Percentiles rank a stretch among this genome's conserved stretches.
Evolutionary conservation across 1,140 invertebrate species (phyloP).

Genomic region (Caenorhabditis latens): DNA sequence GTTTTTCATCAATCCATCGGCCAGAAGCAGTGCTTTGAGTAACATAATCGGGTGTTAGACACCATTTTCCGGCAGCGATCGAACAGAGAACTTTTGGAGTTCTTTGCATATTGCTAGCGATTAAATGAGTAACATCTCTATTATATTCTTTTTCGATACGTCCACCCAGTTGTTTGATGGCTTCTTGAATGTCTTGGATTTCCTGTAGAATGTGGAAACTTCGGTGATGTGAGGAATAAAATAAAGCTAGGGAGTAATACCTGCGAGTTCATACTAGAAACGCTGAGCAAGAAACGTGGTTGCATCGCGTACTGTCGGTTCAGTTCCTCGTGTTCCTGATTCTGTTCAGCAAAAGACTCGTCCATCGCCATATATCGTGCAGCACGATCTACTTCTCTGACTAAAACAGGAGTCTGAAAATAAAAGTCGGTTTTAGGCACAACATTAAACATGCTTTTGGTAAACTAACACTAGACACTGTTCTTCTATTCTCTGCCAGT

Average conservation of each 20-base stretch:
- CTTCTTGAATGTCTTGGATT: not conserved
- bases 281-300: slow-evolving; percentile 22
- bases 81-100: slow-evolving; percentile 32
- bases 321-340: slow-evolving; percentile 4
- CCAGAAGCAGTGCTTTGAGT: not conserved
- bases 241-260: not conserved
- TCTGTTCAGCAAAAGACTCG: slow-evolving; percentile 31
- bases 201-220: slow-evolving; percentile 17
- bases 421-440: too few species aligned
- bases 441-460: too few species aligned
- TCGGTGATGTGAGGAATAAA: not conserved
- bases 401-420: slow-evolving; percentile 25
- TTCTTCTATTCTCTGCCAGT: not conserved
- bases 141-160: slow-evolving; percentile 2
- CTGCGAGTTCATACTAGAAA: not conserved
- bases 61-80: slow-evolving; percentile 48
- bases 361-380: slow-evolving; percentile 14
- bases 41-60: slow-evolving; percentile 45
- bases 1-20: not conserved
- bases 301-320: not conserved
- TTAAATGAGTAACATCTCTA: slow-evolving; percentile 53
- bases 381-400: not conserved
- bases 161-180: slow-evolving; percentile 39
- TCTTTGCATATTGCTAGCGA: slow-evolving; percentile 31
- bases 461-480: not conserved